These are phyloP conservation scores for Coenonympha arcania DNA, from an alignment of 2,888 invertebrate species.

Conservation along the genomic window DNA sequence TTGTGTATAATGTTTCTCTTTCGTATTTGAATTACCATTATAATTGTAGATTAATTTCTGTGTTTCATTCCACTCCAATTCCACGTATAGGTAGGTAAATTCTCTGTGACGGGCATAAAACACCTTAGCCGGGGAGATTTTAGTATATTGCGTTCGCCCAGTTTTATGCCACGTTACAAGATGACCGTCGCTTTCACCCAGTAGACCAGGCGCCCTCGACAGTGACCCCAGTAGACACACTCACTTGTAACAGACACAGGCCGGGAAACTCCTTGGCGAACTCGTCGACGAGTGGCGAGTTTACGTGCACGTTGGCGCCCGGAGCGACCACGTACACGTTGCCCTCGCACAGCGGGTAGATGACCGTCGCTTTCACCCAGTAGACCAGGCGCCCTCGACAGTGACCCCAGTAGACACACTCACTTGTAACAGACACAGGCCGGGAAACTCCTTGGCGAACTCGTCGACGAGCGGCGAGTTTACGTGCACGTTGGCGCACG, in stretches of 20 bases:
- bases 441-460: slow-evolving; percentile 88
- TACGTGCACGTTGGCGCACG: slow-evolving; percentile 84
- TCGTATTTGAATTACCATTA: no score
- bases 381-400: slow-evolving; percentile 94
- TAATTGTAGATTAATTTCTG: no score
- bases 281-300: slow-evolving; percentile 83
- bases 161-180: no score
- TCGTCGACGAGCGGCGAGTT: slow-evolving; percentile 84
- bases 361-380: slow-evolving; percentile 98
- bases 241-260: slow-evolving; percentile 80
- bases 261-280: slow-evolving; percentile 90
- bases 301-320: slow-evolving; percentile 82
- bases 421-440: slow-evolving; percentile 82
- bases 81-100: no score
- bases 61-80: no score
- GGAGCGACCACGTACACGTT: slow-evolving; percentile 97
- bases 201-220: slow-evolving; percentile 93
- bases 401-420: slow-evolving; percentile 79
- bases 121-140: no score
- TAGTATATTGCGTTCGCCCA: no score
- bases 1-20: no score
- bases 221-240: slow-evolving; percentile 81
- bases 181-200: slow-evolving; percentile 99
- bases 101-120: no score
- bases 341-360: slow-evolving; percentile 96